Base-by-base conservation (phyloP, 2,113 vertebrate genomes). In the Plestiodon gilberti region DNA sequence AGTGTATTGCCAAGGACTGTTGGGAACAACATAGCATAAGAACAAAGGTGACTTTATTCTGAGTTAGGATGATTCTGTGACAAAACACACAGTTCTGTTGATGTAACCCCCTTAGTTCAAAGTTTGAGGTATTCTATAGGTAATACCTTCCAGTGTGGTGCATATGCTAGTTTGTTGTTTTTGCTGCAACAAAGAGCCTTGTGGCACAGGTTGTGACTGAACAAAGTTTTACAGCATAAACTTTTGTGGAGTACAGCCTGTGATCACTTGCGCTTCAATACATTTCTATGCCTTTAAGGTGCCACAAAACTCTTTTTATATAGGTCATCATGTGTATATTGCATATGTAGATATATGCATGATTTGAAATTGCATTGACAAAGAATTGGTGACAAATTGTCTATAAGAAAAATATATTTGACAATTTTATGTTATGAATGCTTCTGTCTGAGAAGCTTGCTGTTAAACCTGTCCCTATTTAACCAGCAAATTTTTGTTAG, bases 401-500 rank as follows among this genome's bases (percentile, higher is more conserved):
- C 87, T 91, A 93, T 93, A 94, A 91, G 85, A 91, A 78, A 86
- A 79, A 90, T 91, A 77, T 94, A 76, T 86, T 95, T 92, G 28
- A 74, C 87, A 87, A 92, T 89, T 94, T 87, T 93, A 86, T 92
- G 91, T 93, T 94, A 92, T 91, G 94, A 94, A 93, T 93, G 92
- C 90, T 93, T 89, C 91, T 93, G 93, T 92, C 93, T 89, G 87
- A 90, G 89, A 95, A 94, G 93, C 94, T 93, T 95, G 89, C 93
- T 94, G 94, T 95, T 94, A 95, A 95, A 90, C 95, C 93, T 94
- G 74, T 93, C 90, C 94, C 95, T 95, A 90, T 92, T n/a, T 40
- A 90, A 94, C 90, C 91, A 90, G 35, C 85, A 93, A 92, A 93
- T 93, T 94, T 95, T 95, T 93, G 95, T 92, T 94, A 92, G 92